Percentiles rank a stretch among this genome's conserved stretches.
These are phyloP conservation scores for Phataginus tetradactyla DNA, from an alignment of 2,797 vertebrate genomes.

Conservation along the genomic window DNA sequence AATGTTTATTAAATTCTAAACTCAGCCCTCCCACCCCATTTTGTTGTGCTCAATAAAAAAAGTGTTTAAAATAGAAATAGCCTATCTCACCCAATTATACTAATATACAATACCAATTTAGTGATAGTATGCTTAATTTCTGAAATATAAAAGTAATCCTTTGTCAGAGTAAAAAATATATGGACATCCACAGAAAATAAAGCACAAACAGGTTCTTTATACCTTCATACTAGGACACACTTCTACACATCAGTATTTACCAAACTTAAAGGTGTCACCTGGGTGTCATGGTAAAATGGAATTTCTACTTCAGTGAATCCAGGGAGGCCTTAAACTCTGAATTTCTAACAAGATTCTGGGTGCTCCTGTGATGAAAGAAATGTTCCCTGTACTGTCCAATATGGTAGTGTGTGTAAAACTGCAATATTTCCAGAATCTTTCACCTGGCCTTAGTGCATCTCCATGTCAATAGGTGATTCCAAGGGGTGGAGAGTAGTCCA, in stretches of 20 bases:
- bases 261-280: not conserved
- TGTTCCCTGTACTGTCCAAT: not conserved
- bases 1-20: slow-evolving; percentile 35
- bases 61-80: not conserved
- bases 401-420: not conserved
- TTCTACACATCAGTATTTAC: not conserved
- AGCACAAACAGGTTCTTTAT: not conserved
- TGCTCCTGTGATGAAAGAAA: not conserved
- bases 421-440: too few relatives aligned
- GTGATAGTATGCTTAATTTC: not conserved
- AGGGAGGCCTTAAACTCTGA: not conserved
- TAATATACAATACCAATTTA: not conserved
- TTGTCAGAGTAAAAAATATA: not conserved
- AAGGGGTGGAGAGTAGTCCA: too few relatives aligned
- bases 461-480: too few relatives aligned
- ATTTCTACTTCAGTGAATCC: not conserved
- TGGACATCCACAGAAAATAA: not conserved
- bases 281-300: not conserved
- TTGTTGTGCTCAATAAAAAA: not conserved
- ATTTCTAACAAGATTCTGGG: not conserved
- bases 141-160: not conserved
- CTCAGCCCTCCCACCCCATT: not conserved
- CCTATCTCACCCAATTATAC: not conserved
- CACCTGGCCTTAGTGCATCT: too few relatives aligned
- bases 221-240: not conserved